A percentile compares a stretch with the other conserved stretches of the same genome.
Evolutionary conservation across 2,888 invertebrate species (phyloP).

Genomic region (Xestia rhomboidea): DNA sequence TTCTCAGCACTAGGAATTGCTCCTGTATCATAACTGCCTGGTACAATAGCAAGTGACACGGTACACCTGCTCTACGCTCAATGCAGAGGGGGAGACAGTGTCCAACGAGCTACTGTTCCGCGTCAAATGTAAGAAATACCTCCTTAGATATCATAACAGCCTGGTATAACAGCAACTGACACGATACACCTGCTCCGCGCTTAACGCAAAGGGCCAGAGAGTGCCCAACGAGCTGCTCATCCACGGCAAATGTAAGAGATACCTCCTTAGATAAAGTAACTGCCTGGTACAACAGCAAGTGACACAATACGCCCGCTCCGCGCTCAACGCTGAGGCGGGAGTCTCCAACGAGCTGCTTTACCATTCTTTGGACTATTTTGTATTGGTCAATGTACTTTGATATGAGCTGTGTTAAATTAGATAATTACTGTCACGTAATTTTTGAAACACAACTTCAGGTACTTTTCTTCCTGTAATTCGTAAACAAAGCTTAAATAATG

Average conservation of each 20-base stretch:
- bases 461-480: not conserved
- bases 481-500: not conserved
- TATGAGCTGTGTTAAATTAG: not conserved
- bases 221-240: constrained; percentile 94
- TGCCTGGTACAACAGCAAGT: not conserved
- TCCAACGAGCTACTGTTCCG: constrained; percentile 93
- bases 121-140: not conserved
- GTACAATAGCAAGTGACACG: not conserved
- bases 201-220: constrained; percentile 74
- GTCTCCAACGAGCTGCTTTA: constrained; percentile 95
- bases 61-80: not conserved
- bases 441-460: not conserved
- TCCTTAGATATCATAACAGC: not conserved
- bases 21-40: not conserved
- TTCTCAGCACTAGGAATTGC: too few species aligned
- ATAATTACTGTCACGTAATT: not conserved
- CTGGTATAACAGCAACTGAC: not conserved
- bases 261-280: not conserved
- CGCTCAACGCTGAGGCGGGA: constrained; percentile 74
- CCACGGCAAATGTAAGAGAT: too few species aligned
- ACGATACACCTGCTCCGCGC: not conserved
- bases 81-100: constrained; percentile 87
- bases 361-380: not conserved
- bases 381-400: not conserved
- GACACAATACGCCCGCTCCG: not conserved